Evolutionary conservation across 2,797 vertebrate genomes (phyloP).

Genomic region (Eulemur coronatus): DNA sequence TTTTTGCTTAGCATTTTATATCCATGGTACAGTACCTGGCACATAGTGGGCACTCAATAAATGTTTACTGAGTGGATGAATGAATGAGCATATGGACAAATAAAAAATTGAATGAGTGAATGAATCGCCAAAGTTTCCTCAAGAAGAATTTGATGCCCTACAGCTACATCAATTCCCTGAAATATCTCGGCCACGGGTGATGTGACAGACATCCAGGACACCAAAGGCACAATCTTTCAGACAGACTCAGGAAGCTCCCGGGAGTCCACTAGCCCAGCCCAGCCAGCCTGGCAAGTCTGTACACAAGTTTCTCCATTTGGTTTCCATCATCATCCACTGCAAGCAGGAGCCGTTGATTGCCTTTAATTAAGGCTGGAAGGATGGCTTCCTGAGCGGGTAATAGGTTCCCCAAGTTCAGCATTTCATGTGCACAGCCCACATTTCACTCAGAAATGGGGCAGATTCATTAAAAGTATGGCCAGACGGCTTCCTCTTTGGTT

Average conservation of each 20-base stretch:
- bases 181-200: not conserved
- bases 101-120: not conserved
- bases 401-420: constrained; percentile 68
- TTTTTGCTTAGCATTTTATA: not conserved
- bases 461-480: constrained; percentile 61
- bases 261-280: not conserved
- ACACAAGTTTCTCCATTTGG: constrained; percentile 65
- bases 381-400: constrained; percentile 44
- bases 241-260: not conserved
- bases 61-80: not conserved
- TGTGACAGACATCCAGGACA: not conserved
- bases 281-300: not conserved
- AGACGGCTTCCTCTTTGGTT: constrained; percentile 57
- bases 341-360: constrained; percentile 66
- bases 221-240: not conserved
- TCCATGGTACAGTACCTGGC: no score
- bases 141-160: not conserved
- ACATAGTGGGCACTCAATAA: not conserved
- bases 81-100: not conserved
- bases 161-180: not conserved
- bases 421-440: constrained; percentile 63
- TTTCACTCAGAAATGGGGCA: constrained; percentile 65
- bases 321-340: constrained; percentile 54
- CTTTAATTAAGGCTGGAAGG: constrained; percentile 78
- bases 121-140: not conserved